Evolutionary conservation across 2,888 invertebrate genomes (phyloP).

Genomic region (Cryptocheilus praepositus): DNA sequence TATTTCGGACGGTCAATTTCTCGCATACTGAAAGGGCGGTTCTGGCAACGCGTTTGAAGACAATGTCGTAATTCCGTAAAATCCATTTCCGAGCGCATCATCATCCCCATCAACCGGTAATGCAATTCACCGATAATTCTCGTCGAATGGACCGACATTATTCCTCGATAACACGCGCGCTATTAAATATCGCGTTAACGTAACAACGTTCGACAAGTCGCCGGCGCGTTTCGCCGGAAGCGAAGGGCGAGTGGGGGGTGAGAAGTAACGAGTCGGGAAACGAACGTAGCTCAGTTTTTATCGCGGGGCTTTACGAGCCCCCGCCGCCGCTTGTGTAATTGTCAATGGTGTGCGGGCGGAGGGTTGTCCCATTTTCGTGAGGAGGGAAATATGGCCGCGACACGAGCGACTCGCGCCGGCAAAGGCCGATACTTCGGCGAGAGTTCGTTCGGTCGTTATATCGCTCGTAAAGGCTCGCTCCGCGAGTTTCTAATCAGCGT

Average conservation of each 20-base stretch:
- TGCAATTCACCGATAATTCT: too few relatives aligned
- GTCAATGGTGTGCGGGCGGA: slow-evolving; percentile 38
- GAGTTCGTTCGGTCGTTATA: slow-evolving; percentile 42
- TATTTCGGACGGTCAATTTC: too few relatives aligned
- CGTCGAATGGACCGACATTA: too few relatives aligned
- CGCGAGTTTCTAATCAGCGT: slow-evolving; percentile 54
- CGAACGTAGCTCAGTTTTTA: slow-evolving; percentile 25
- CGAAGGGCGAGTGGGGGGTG: neutral
- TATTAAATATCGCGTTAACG: slow-evolving; percentile 1
- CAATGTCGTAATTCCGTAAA: too few relatives aligned
- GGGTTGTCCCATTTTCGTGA: slow-evolving; percentile 51
- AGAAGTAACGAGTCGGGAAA: neutral
- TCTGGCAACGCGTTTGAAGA: too few relatives aligned
- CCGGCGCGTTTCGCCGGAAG: neutral
- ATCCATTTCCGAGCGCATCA: too few relatives aligned
- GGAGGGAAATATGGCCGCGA: slow-evolving; percentile 44
- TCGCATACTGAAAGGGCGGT: too few relatives aligned
- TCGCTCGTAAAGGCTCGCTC: slow-evolving; percentile 32
- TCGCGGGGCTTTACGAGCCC: slow-evolving; percentile 43
- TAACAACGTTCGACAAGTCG: slow-evolving; percentile 8
- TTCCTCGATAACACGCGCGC: too few relatives aligned
- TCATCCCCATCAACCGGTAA: too few relatives aligned
- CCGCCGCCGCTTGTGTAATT: slow-evolving; percentile 47
- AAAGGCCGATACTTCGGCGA: slow-evolving; percentile 48
- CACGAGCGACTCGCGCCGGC: slow-evolving; percentile 35